phyloP scores from a whole-genome alignment of 2,797 vertebrate genomes.

The Philypnodon macrostomus region DNA sequence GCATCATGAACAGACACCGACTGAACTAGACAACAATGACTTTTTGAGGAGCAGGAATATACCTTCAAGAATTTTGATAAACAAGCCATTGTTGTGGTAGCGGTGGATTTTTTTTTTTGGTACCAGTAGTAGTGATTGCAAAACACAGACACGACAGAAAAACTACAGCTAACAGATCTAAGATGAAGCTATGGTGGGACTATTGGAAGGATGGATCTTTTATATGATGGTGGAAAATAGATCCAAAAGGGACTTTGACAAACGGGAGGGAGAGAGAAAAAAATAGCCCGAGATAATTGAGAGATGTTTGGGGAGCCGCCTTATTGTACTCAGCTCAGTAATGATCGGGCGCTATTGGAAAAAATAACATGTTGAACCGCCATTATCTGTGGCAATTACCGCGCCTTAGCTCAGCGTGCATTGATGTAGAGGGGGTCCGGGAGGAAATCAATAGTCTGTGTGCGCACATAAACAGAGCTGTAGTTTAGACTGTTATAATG shows the following conservation, averaged over 20 bases:
- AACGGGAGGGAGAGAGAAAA: constrained; percentile 15
- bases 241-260: constrained; percentile 3
- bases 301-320: constrained; percentile 28
- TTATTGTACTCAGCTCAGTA: constrained; percentile 43
- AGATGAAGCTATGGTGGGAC: constrained; percentile 38
- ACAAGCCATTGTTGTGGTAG: too few relatives aligned
- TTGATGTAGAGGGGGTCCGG: constrained; percentile 26
- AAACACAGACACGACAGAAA: constrained; percentile 18
- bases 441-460: constrained; percentile 31
- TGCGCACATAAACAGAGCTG: constrained; percentile 22
- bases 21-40: too few relatives aligned
- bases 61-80: too few relatives aligned
- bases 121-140: too few relatives aligned
- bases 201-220: constrained; percentile 19
- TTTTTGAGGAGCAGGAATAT: too few relatives aligned
- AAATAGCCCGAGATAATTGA: constrained; percentile 39
- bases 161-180: constrained; percentile 32
- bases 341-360: constrained; percentile 42
- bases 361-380: constrained; percentile 41
- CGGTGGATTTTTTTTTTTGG: too few relatives aligned
- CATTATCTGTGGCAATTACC: constrained; percentile 59
- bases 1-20: too few relatives aligned
- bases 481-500: constrained; percentile 20
- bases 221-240: constrained; percentile 9
- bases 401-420: constrained; percentile 36